A percentile compares a stretch with the other conserved stretches of the same genome.
phyloP scores from a whole-genome alignment of 2,888 invertebrate genomes.

The Cantharis nigra region DNA sequence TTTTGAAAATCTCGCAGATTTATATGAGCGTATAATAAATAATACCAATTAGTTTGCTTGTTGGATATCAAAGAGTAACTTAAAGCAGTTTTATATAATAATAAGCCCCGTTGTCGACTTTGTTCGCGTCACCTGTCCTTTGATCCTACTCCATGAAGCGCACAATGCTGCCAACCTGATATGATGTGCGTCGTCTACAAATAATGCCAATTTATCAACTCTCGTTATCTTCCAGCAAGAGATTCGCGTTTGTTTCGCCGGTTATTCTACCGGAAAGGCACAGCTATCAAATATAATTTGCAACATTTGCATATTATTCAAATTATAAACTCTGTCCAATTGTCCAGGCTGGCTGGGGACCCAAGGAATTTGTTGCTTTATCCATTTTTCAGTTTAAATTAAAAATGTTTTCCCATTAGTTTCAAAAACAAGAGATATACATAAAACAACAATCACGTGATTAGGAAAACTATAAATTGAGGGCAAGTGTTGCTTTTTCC shows the following conservation, averaged over 20 bases:
- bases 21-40: conserved; percentile 40
- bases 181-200: conserved; percentile 42
- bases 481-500: neutral
- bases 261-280: conserved; percentile 27
- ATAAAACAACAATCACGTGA: neutral
- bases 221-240: conserved; percentile 24
- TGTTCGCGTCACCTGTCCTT: conserved; percentile 50
- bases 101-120: conserved; percentile 51
- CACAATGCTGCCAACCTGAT: conserved; percentile 42
- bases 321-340: too few species aligned
- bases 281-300: neutral
- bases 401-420: neutral
- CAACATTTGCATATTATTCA: neutral
- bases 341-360: too few species aligned
- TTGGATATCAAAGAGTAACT: conserved; percentile 48
- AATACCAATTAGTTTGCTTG: conserved; percentile 50
- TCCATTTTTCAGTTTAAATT: neutral
- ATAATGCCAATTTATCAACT: conserved; percentile 53
- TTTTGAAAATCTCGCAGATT: conserved; percentile 19
- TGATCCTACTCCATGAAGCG: conserved; percentile 50
- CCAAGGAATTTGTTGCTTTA: too few species aligned
- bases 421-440: neutral
- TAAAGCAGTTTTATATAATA: conserved; percentile 50
- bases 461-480: neutral
- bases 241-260: conserved; percentile 23